These are phyloP conservation scores for Morone saxatilis DNA, from an alignment of 2,113 vertebrate genomes.

Conservation along the genomic window DNA sequence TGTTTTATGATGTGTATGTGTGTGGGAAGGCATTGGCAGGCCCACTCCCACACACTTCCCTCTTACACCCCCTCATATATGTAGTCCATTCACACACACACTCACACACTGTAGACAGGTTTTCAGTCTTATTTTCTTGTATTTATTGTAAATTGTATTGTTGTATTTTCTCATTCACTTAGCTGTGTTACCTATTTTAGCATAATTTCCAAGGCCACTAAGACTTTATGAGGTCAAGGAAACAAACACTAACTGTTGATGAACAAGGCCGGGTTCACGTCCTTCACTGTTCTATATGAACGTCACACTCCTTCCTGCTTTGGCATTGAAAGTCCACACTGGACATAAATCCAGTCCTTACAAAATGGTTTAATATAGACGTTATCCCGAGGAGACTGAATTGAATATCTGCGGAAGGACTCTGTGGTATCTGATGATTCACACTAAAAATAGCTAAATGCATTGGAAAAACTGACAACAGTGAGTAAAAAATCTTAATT, in stretches of 20 bases:
- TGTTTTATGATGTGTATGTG: conserved; percentile 40
- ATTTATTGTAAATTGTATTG: neutral
- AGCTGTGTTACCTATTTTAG: neutral
- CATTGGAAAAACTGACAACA: neutral
- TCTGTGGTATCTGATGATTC: neutral
- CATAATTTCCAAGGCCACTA: no score
- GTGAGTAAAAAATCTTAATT: neutral
- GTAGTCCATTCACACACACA: neutral
- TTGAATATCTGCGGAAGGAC: neutral
- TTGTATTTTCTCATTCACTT: neutral
- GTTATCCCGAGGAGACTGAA: neutral
- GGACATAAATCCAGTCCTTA: neutral
- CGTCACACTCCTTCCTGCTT: conserved; percentile 26
- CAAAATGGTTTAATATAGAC: neutral
- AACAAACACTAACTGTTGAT: neutral
- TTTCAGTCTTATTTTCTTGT: neutral
- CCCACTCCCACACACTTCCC: conserved; percentile 56
- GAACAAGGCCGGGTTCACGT: neutral
- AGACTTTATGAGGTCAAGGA: neutral
- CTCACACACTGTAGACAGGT: neutral
- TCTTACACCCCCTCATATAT: conserved; percentile 11
- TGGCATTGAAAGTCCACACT: neutral
- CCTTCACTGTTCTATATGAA: conserved; percentile 2
- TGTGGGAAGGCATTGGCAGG: conserved; percentile 48
- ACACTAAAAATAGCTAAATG: neutral